phyloP scores from a whole-genome alignment of 2,797 vertebrate genomes.

The Cheracebus regulus region DNA sequence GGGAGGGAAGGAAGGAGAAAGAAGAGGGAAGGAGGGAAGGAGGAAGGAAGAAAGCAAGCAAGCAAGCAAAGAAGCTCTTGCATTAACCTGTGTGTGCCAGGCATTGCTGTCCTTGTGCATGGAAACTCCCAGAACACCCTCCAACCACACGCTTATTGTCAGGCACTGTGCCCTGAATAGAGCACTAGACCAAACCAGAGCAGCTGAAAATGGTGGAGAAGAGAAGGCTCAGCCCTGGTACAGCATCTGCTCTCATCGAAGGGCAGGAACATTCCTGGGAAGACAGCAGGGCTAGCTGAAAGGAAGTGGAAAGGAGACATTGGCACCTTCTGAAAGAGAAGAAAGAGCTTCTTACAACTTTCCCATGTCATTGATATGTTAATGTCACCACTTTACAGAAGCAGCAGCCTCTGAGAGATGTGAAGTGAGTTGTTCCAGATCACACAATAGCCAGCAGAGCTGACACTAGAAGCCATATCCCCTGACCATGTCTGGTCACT shows the following conservation, averaged over 20 bases:
- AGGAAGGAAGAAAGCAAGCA: too few species aligned
- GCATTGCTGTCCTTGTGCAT: background rate
- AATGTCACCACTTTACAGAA: background rate
- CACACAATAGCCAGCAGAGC: background rate
- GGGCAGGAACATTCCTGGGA: background rate
- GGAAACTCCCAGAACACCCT: background rate
- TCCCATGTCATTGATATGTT: background rate
- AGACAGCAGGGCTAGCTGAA: background rate
- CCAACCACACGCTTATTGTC: background rate
- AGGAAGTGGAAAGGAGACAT: background rate
- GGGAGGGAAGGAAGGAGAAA: too few species aligned
- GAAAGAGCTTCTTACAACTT: background rate
- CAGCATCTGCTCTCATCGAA: background rate
- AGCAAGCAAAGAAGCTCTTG: background rate
- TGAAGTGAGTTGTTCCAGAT: background rate
- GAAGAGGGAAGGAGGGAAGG: too few species aligned
- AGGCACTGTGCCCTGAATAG: background rate
- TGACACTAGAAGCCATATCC: background rate
- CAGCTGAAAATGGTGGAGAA: background rate
- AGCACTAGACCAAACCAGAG: background rate
- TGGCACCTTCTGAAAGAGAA: background rate
- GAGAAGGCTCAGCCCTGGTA: background rate
- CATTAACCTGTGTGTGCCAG: background rate
- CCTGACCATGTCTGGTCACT: background rate
- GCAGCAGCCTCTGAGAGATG: background rate